phyloP scores from a whole-genome alignment of 2,113 vertebrate genomes.

The Chionodraco myersi region DNA sequence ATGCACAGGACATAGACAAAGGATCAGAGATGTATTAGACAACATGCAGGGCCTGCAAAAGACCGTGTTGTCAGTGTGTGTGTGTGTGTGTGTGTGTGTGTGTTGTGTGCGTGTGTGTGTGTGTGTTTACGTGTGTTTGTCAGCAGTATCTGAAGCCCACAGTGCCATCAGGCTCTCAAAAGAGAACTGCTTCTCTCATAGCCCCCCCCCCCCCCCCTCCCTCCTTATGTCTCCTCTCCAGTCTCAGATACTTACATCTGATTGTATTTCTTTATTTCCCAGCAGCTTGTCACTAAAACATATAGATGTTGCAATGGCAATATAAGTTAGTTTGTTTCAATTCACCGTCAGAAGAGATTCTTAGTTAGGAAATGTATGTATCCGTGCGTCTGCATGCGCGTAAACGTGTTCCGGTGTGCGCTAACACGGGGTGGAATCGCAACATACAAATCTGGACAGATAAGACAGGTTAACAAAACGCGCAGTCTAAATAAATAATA shows the following conservation, averaged over 20 bases:
- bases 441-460: constrained; percentile 18
- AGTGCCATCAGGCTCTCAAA: constrained; percentile 81
- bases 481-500: constrained; percentile 28
- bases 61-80: not conserved
- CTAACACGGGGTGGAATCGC: not conserved
- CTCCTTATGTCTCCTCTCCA: constrained; percentile 12
- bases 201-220: not conserved
- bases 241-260: constrained; percentile 30
- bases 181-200: constrained; percentile 64
- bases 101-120: not conserved
- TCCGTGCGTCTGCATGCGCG: constrained; percentile 20
- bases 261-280: constrained; percentile 40
- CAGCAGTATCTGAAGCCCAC: constrained; percentile 70
- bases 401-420: constrained; percentile 5
- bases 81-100: not conserved
- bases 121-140: constrained; percentile 28
- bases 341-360: not conserved
- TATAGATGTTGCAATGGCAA: constrained; percentile 10
- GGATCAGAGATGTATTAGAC: constrained; percentile 44
- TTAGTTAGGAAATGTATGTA: not conserved
- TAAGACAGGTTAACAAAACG: constrained; percentile 9
- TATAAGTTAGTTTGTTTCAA: not conserved
- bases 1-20: constrained; percentile 37
- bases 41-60: constrained; percentile 26
- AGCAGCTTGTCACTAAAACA: constrained; percentile 10